Base-by-base conservation (phyloP, 2,888 invertebrate genomes). In the Prosopocoilus inquinatus region DNA sequence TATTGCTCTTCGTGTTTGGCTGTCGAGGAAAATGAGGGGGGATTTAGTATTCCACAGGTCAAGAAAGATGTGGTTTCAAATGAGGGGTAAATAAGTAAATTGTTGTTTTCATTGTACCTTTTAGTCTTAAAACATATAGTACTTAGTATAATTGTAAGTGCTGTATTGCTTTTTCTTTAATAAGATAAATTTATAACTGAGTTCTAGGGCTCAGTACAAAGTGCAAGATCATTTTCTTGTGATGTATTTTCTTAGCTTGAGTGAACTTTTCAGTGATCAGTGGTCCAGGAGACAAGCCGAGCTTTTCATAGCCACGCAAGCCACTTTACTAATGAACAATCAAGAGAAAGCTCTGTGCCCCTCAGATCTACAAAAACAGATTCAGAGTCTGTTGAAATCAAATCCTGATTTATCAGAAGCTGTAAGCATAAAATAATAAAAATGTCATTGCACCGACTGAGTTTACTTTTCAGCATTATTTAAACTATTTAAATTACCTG, bases 231-330 rank as follows among this genome's bases (percentile, higher is more conserved):
- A 2, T 4, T 20, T 3, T 20, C 4, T 20, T 20, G 20, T 20
- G n/a, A n/a, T n/a, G 2, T 20, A 20, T 20, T 20, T 20, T 20
- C 4, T 4, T 20, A 28, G 7, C 4, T 28, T 28, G 20, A 28
- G 5, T 28, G 4, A 5, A 5, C 20, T 28, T 20, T 28, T n/a
- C n/a, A 82, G 85, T 65, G 84, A 86, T 62, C 85, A 86, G 55
- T 92, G 91, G 91, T 92, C 93, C 1, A 85, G 89, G 59, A 87
- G 90, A 67, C 94, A 95, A 78, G 94, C 94, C 0, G 94, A 95
- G 75, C 79, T 92, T 47, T 91, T 94, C 70, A 89, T 94, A 53
- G 89, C 92, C 1, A 90, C 92, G 67, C 94, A 95, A 77, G 91
- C 91, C 8, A 86, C 88, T 62, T 79, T 93, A 50, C 74, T 96